Percentiles rank a stretch among this genome's conserved stretches.
Conservation (phyloP, 2,113 vertebrate genomes). For the Bettongia penicillata region DNA sequence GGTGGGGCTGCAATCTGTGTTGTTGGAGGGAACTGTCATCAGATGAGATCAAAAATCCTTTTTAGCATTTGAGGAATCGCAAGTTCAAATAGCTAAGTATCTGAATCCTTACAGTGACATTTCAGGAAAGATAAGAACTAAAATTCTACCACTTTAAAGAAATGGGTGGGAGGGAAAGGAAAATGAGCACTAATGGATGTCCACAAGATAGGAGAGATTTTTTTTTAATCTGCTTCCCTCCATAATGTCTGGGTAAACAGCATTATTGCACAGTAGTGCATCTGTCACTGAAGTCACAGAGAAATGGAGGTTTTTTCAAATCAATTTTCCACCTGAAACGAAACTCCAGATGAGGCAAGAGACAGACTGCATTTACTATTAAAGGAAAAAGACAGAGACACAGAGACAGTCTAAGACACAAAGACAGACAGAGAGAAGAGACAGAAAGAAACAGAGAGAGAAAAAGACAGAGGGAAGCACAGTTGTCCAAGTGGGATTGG, state of each 20-base stretch:
- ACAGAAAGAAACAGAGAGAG: too few relatives aligned
- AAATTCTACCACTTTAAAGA: background rate
- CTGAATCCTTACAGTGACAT: background rate
- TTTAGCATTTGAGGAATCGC: background rate
- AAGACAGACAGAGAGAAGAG: background rate
- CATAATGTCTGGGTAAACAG: background rate
- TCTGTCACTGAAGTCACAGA: background rate
- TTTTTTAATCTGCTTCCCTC: background rate
- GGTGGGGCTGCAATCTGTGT: background rate
- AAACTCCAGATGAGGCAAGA: constrained; percentile 5
- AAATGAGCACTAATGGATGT: background rate
- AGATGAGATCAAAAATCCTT: background rate
- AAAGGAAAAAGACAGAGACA: background rate
- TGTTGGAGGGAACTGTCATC: background rate
- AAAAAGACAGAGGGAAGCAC: background rate
- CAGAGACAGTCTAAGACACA: background rate
- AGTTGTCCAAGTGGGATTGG: background rate
- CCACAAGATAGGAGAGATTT: background rate
- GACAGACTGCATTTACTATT: background rate
- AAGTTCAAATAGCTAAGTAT: background rate
- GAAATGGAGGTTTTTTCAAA: background rate
- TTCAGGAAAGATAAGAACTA: background rate
- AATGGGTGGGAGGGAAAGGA: background rate
- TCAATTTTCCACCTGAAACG: constrained; percentile 5
- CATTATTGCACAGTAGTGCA: background rate